These are phyloP conservation scores for Discoglossus pictus DNA, from an alignment of 2,797 vertebrate genomes.

Conservation along the genomic window DNA sequence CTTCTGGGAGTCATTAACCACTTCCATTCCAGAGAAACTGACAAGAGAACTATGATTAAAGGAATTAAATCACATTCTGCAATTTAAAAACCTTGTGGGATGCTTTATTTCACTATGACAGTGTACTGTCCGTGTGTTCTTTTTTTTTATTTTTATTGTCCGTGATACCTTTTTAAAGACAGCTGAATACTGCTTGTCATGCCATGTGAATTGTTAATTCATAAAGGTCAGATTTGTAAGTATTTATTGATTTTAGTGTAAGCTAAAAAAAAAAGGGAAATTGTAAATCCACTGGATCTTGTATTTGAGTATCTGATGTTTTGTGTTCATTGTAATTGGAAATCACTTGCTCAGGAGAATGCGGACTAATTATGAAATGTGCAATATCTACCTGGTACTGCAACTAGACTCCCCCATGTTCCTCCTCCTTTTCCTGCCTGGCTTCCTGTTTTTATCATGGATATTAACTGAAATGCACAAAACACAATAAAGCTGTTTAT, in stretches of 20 bases:
- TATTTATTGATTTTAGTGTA: no score
- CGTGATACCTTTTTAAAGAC: no score
- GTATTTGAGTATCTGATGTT: slow-evolving; percentile 56
- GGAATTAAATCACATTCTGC: no score
- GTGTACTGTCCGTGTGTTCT: no score
- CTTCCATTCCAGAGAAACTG: slow-evolving; percentile 49
- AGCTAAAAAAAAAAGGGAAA: neutral
- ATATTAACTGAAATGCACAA: slow-evolving; percentile 79
- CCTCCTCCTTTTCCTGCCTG: slow-evolving; percentile 62
- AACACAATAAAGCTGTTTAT: slow-evolving; percentile 84
- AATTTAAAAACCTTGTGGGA: no score
- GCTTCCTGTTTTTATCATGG: slow-evolving; percentile 79
- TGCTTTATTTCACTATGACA: no score
- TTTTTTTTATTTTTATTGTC: no score
- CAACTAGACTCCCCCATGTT: slow-evolving; percentile 55
- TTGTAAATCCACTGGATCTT: neutral
- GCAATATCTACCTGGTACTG: slow-evolving; percentile 51
- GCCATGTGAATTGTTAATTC: no score
- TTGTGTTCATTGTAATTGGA: slow-evolving; percentile 67
- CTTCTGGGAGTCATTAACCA: slow-evolving; percentile 66
- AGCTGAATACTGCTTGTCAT: no score
- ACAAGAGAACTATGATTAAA: no score
- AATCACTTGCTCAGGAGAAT: slow-evolving; percentile 66
- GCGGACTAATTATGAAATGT: slow-evolving; percentile 66
- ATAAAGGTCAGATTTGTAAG: no score